Base-by-base conservation (phyloP, 2,113 vertebrate species). In the Carollia perspicillata region DNA sequence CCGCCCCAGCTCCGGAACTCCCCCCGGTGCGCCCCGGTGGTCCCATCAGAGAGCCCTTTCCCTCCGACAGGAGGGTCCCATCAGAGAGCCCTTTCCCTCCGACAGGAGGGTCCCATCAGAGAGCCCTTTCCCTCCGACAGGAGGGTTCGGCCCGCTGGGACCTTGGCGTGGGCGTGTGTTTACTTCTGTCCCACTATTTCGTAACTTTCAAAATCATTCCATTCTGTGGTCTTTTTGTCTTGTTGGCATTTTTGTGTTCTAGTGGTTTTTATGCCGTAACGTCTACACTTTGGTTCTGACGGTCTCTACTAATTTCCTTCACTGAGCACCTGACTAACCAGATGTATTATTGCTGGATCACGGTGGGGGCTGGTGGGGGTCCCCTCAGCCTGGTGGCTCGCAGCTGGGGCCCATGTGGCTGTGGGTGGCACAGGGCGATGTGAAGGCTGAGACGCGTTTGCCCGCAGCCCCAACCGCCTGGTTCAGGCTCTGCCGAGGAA, bases 261-360 rank as follows among this genome's bases (percentile, higher is more conserved):
- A 44, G 30, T 3, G 69, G 58, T 12, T 71, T 65, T 44, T 1
- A 0, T 42, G 66, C 71, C 44, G 3, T 16, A 4, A 13, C 2
- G 26, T 28, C 86, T 49, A 26, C 1, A 26, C 20, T 23, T 18
- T 23, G 55, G 30, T 35, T 75, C 4, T 18, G 26, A 12, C 9
- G 7, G 37, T 22, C 26, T 3, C 58, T 3, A 20, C 6, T 5
- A 0, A 7, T 3, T 30, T 86, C 28, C n/a, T 20, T 3, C 1
- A 7, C 0, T n/a, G 6, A 71, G 3, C 2, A 14, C 14, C 60
- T 72, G 30, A 22, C 66, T 22, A 33, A 55, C 69, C 42, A 30
- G 16, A 3, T 20, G 12, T 0, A 30, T 30, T 5, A 30, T 14
- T 13, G 72, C 55, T 18, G 72, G 72, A 5, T 7, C 4, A 3